Conservation (phyloP, 2,113 vertebrate species). For the Entosphenus tridentatus region DNA sequence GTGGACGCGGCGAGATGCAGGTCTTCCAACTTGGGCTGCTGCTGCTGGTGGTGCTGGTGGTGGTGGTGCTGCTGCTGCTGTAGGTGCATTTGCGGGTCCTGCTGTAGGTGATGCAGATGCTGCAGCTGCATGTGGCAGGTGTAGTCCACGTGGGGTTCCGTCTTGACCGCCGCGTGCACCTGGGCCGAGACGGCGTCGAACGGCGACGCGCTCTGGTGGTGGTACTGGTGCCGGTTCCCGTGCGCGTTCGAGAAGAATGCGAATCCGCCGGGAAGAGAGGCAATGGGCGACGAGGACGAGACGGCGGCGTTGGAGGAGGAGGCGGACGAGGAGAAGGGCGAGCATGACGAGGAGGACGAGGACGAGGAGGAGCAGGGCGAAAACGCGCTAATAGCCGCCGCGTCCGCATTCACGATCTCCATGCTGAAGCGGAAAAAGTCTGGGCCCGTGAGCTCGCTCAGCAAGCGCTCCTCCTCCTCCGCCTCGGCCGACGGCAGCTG, state of each 20-base stretch:
- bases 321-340: background rate
- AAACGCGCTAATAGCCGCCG: background rate
- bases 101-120: background rate
- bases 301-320: background rate
- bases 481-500: too few species aligned
- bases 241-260: too few species aligned
- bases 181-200: too few species aligned
- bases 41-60: background rate
- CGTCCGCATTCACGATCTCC: background rate
- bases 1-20: background rate
- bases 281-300: background rate
- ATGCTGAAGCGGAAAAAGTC: constrained; percentile 6
- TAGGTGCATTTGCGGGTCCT: constrained; percentile 3
- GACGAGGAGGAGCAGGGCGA: background rate
- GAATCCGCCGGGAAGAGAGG: background rate
- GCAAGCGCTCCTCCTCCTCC: background rate
- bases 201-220: too few species aligned
- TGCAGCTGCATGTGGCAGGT: background rate
- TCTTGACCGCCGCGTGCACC: too few species aligned
- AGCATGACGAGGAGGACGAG: background rate
- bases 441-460: background rate
- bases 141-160: too few species aligned
- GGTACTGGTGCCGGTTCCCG: too few species aligned
- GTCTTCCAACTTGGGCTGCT: constrained; percentile 2
- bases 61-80: background rate